phyloP scores from a whole-genome alignment of 1,140 invertebrate species.

The Bombus terrestris region DNA sequence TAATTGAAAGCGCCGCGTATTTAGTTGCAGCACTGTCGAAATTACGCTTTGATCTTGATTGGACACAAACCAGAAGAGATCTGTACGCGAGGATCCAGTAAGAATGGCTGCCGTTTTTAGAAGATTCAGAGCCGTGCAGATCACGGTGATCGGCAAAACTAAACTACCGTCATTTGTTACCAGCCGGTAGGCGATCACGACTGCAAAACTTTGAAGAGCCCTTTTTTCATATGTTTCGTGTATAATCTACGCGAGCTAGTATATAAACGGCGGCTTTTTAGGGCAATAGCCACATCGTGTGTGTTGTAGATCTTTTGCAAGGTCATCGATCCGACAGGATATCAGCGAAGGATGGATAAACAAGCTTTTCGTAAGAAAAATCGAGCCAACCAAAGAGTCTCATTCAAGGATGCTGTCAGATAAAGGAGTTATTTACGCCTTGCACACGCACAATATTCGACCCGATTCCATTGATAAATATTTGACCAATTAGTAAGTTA shows the following conservation, averaged over 20 bases:
- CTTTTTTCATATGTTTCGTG: constrained; percentile 39
- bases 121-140: constrained; percentile 68
- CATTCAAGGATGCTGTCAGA: constrained; percentile 97
- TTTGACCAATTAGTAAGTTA: constrained; percentile 94
- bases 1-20: constrained; percentile 43
- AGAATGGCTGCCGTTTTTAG: constrained; percentile 76
- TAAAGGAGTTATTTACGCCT: constrained; percentile 96
- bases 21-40: constrained; percentile 21
- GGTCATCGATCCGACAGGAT: constrained; percentile 81
- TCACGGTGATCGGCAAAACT: constrained; percentile 67
- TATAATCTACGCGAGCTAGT: constrained; percentile 30
- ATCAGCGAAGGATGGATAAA: constrained; percentile 93
- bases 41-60: constrained; percentile 49
- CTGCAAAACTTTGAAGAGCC: constrained; percentile 28
- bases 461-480: constrained; percentile 94
- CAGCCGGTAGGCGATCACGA: constrained; percentile 63
- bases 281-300: constrained; percentile 43
- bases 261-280: constrained; percentile 25
- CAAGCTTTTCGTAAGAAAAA: constrained; percentile 93
- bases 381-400: constrained; percentile 97
- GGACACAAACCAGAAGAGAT: constrained; percentile 41
- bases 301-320: constrained; percentile 69
- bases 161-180: constrained; percentile 62
- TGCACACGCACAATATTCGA: constrained; percentile 97
- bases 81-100: constrained; percentile 56